Percentiles rank a stretch among this genome's conserved stretches.
These are phyloP conservation scores for Hycleus cichorii DNA, from an alignment of 1,140 invertebrate species.

Conservation along the genomic window DNA sequence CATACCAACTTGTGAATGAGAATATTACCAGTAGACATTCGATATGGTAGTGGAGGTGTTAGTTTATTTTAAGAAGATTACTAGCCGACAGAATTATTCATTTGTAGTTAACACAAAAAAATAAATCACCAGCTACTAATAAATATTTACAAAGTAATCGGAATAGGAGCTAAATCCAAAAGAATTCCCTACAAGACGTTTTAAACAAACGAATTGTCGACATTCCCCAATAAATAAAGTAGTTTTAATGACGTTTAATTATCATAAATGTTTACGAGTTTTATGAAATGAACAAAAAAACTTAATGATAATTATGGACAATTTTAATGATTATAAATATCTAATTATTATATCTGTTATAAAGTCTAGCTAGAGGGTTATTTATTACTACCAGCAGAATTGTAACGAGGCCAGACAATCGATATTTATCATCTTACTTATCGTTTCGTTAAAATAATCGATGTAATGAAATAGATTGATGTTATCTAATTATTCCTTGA, in stretches of 20 bases:
- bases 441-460: too few species aligned
- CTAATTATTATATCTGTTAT: neutral
- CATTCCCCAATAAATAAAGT: too few species aligned
- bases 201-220: neutral
- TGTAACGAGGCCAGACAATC: neutral
- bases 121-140: constrained; percentile 12
- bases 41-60: too few species aligned
- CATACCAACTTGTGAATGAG: neutral
- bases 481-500: too few species aligned
- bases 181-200: neutral
- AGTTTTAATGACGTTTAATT: too few species aligned
- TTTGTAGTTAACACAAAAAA: neutral
- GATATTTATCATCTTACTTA: neutral
- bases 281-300: neutral
- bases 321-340: too few species aligned
- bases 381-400: neutral
- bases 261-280: too few species aligned
- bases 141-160: constrained; percentile 4
- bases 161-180: too few species aligned
- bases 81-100: constrained; percentile 4
- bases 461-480: too few species aligned
- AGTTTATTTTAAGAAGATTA: constrained; percentile 2
- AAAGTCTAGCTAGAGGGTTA: neutral
- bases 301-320: too few species aligned
- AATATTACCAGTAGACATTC: too few species aligned